phyloP scores from a whole-genome alignment of 2,113 vertebrate species.

The Prolemur simus region DNA sequence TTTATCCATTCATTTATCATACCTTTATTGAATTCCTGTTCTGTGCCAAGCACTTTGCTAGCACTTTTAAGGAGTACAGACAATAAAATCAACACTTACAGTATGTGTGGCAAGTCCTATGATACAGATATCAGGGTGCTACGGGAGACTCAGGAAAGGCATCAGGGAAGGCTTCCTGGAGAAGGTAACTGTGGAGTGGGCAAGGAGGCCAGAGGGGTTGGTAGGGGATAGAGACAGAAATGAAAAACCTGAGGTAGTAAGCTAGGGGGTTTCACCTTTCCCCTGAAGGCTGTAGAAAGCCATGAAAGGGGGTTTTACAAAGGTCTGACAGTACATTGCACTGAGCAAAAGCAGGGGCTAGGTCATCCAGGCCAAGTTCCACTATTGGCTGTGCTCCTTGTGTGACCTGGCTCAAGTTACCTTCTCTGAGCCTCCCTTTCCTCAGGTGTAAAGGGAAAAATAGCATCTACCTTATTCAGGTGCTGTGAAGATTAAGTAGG shows the following conservation, averaged over 20 bases:
- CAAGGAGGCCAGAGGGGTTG: background rate
- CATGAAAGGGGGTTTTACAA: background rate
- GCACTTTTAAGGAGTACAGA: background rate
- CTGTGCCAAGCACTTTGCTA: background rate
- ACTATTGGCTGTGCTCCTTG: background rate
- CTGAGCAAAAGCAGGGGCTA: background rate
- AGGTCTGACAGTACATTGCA: background rate
- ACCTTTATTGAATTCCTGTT: background rate
- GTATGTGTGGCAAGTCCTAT: background rate
- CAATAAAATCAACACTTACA: background rate
- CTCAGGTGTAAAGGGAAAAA: background rate
- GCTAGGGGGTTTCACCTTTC: background rate
- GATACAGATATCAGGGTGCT: background rate
- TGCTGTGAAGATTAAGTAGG: background rate
- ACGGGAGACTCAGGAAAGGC: background rate
- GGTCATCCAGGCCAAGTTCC: background rate
- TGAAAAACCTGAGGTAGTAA: background rate
- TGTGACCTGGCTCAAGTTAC: background rate
- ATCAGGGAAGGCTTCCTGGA: background rate
- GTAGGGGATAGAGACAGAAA: background rate
- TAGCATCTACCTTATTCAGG: background rate
- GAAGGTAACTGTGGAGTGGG: background rate
- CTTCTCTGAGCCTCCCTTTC: slow-evolving; percentile 12
- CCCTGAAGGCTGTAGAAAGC: background rate
- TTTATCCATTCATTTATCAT: background rate